Base-by-base conservation (phyloP, 2,888 invertebrate species). In the Drosophila quasianomalipes region DNA sequence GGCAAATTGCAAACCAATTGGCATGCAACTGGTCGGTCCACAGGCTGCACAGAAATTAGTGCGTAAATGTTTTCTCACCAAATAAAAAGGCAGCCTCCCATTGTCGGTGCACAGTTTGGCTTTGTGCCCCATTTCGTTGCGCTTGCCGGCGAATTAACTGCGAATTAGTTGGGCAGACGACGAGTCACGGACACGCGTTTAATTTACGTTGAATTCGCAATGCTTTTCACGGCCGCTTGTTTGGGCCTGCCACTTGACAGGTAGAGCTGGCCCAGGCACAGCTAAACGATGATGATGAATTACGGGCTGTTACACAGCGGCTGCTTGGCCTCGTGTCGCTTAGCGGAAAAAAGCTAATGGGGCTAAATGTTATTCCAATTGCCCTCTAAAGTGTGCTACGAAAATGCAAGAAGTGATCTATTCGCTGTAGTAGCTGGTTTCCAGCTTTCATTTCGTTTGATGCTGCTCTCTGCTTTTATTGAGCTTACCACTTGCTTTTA, bases 21-120 rank as follows among this genome's bases (percentile, higher is more conserved):
- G 89, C 80, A 90, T 89, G 89, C 91, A 91, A 91, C 91, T 91
- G 91, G 91, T 90, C 82, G 76, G 77, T 55, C 69, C 70, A 33
- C 66, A 60, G 63, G 66, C 52, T 64, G 76, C 68, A 79, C 81
- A 81, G 77, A 90, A 91, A 91, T 91, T 89, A 90, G 91, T 91
- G 90, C 90, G 92, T 91, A 92, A 92, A 92, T 92, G 92, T 92
- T 92, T 92, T 92, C 92, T 91, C 92, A 92, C 92, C 92, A 92
- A 92, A 92, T 91, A 92, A 92, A 92, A 85, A 80, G 55, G 67
- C 69, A 44, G 72, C 65, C 33, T 54, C 44, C 37, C 58, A 55
- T 55, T 57, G 51, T 67, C 39, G 65, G 28, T 28, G 55, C 73
- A 73, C 55, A 57, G 67, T 39, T 61, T 74, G 81, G 74, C 74